Evolutionary conservation across 2,888 invertebrate genomes (phyloP), one percentile per base, ranked within the genome.

Genomic region (Idaea biselata): DNA sequence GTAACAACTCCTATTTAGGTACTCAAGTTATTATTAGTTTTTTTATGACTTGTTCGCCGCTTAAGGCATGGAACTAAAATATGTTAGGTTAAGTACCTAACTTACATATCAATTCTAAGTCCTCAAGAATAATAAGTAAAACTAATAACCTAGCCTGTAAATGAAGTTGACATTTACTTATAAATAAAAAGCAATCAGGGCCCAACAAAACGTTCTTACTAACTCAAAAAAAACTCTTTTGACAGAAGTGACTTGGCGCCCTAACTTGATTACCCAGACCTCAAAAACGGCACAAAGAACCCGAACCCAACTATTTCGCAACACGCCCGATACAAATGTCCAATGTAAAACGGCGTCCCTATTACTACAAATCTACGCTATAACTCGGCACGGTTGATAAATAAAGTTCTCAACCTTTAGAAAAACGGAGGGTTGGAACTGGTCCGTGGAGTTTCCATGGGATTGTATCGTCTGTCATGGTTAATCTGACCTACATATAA

Each of bases 261-360:
- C 7, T 44, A 44, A 44, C 44, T 44, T 44, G 44, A 44, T 44
- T 44, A 44, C 44, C 8, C 8, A 44, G 44, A 44, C 44, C 44
- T 44, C 44, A 44, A 44, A 44, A 14, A 18, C 56, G 56, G 33
- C 58, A 70, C 72, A 72, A 72, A 70, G 65, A 70, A 60, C 62
- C 60, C 65, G 68, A 68, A 70, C 63, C 60, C 25, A 60, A 17
- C 60, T 64, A 64, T 65, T 64, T 58, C 33, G 64, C 32, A 44
- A 59, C 62, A 67, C 70, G 66, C 60, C 63, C 68, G 67, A 70
- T 70, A 70, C 67, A 66, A 68, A 68, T 62, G 65, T 63, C 18
- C 63, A 62, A 63, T 70, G 63, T 65, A 61, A 66, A 70, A 66
- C 66, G 70, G 63, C 63, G 65, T 65, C 65, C 67, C 67, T 63